Conservation (phyloP, 2,113 vertebrate species). For the Oryctolagus cuniculus region DNA sequence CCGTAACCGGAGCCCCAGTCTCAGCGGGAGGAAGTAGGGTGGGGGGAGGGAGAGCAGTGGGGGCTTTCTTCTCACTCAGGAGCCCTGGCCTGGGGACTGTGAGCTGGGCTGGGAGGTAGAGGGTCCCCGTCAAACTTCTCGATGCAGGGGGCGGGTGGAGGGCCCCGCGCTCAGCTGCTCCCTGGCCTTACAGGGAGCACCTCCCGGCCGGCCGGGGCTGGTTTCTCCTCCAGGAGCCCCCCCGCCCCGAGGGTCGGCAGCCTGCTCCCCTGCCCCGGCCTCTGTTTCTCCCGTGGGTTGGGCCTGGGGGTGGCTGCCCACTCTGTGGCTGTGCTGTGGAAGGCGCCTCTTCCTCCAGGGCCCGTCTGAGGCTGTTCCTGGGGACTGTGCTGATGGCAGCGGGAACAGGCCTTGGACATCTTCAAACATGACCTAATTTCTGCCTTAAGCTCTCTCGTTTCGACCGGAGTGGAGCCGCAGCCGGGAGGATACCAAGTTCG, state of each 20-base stretch:
- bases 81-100: background rate
- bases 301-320: background rate
- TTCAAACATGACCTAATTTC: constrained; percentile 71
- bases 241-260: no score
- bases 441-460: constrained; percentile 48
- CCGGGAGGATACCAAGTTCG: background rate
- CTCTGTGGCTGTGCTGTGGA: background rate
- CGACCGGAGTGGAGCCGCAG: constrained; percentile 23
- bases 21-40: background rate
- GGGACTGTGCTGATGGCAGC: background rate
- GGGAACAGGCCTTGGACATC: constrained; percentile 30
- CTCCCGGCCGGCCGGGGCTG: background rate
- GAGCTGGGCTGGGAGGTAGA: background rate
- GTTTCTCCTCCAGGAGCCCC: background rate
- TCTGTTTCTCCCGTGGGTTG: background rate
- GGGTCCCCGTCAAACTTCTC: rapidly evolving
- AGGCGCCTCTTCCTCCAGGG: background rate
- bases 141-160: background rate
- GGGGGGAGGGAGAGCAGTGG: background rate
- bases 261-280: background rate
- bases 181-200: background rate
- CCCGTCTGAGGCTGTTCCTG: background rate
- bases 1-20: constrained; percentile 28
- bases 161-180: background rate
- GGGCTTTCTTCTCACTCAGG: background rate